A percentile compares a stretch with the other conserved stretches of the same genome.
Evolutionary conservation across 2,797 vertebrate species (phyloP).

Genomic region (Danio tinwini): DNA sequence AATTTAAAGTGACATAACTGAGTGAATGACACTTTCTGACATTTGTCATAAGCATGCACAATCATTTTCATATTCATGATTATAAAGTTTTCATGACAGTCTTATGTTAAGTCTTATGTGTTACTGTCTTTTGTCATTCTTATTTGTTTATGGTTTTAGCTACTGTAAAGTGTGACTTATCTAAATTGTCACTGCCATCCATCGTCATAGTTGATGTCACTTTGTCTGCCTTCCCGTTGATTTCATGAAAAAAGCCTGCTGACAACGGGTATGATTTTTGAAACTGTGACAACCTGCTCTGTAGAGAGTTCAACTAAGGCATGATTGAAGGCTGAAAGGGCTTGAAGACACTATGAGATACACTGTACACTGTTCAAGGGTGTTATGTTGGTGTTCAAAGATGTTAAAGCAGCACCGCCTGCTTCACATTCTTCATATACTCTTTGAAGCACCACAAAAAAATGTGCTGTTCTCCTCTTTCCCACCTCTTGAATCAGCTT

Average conservation of each 20-base stretch:
- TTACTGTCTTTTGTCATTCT: too few species aligned
- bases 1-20: too few species aligned
- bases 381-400: slow-evolving; percentile 31
- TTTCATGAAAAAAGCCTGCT: slow-evolving; percentile 20
- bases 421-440: not conserved
- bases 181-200: too few species aligned
- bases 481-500: slow-evolving; percentile 26
- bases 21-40: too few species aligned
- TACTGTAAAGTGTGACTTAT: too few species aligned
- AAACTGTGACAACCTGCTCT: slow-evolving; percentile 37
- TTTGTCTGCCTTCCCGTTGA: slow-evolving; percentile 15
- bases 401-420: slow-evolving; percentile 41
- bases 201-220: not conserved
- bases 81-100: too few species aligned
- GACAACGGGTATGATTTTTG: slow-evolving; percentile 35
- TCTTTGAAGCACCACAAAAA: slow-evolving; percentile 44
- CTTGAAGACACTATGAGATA: slow-evolving; percentile 35
- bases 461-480: slow-evolving; percentile 37
- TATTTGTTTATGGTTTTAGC: too few species aligned
- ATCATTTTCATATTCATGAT: too few species aligned
- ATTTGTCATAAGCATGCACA: too few species aligned
- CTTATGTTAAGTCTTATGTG: too few species aligned
- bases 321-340: slow-evolving; percentile 42
- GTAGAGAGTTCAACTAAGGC: slow-evolving; percentile 32
- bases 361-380: slow-evolving; percentile 25